Evolutionary conservation across 2,113 vertebrate genomes (phyloP).

Genomic region (Trematomus loennbergii): DNA sequence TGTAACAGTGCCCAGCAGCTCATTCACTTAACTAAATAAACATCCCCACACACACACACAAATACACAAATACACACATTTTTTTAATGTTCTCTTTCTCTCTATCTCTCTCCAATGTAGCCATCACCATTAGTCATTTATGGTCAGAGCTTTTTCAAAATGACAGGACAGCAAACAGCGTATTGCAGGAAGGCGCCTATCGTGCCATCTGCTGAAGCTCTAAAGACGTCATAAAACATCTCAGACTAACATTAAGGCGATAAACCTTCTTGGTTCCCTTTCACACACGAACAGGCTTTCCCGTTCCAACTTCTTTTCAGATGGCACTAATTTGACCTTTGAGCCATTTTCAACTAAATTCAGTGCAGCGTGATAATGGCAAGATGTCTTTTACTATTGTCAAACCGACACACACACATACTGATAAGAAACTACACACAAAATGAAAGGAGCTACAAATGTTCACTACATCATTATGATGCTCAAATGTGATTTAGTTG

Average conservation of each 20-base stretch:
- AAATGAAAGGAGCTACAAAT: neutral
- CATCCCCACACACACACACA: slow-evolving; percentile 10
- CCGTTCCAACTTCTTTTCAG: slow-evolving; percentile 39
- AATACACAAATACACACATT: neutral
- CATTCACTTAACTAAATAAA: slow-evolving; percentile 48
- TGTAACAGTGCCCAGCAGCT: slow-evolving; percentile 47
- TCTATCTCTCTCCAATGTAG: neutral
- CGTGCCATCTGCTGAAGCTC: slow-evolving; percentile 33
- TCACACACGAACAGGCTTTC: neutral
- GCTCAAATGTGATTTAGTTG: slow-evolving; percentile 15
- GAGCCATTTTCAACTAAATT: slow-evolving; percentile 46
- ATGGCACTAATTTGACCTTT: slow-evolving; percentile 74
- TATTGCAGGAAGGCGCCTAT: slow-evolving; percentile 14
- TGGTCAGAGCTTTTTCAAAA: slow-evolving; percentile 17
- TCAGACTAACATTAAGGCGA: slow-evolving; percentile 26
- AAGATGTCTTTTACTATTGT: slow-evolving; percentile 53
- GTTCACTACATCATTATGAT: slow-evolving; percentile 11
- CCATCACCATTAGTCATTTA: slow-evolving; percentile 41
- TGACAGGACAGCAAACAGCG: slow-evolving; percentile 37
- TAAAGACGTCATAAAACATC: slow-evolving; percentile 48
- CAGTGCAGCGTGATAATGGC: slow-evolving; percentile 60
- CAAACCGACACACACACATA: slow-evolving; percentile 4
- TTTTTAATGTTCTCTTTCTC: no score
- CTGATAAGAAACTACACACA: neutral
- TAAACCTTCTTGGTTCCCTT: slow-evolving; percentile 17